These are phyloP conservation scores for Bhutanitis thaidina DNA, from an alignment of 2,888 invertebrate species.

Conservation along the genomic window DNA sequence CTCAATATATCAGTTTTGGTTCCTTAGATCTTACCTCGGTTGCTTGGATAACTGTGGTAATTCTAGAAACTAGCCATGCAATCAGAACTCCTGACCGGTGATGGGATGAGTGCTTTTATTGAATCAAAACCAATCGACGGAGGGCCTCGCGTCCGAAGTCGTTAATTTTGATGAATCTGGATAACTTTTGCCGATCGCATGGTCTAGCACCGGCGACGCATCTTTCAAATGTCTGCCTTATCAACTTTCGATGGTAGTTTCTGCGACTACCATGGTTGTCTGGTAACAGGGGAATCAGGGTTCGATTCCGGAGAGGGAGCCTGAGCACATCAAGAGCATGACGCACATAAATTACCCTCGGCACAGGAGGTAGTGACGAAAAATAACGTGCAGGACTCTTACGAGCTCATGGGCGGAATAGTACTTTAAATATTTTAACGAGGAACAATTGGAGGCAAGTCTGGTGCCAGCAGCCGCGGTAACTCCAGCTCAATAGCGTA, in stretches of 20 bases:
- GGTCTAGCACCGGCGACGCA: no score
- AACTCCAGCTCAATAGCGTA: conserved; percentile 84
- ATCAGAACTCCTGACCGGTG: conserved; percentile 59
- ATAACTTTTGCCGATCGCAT: no score
- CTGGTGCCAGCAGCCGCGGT: conserved; percentile 81
- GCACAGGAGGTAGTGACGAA: conserved; percentile 81
- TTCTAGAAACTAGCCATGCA: conserved; percentile 83
- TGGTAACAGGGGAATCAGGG: conserved; percentile 87
- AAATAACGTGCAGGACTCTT: conserved; percentile 82
- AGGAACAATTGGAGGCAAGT: conserved; percentile 83
- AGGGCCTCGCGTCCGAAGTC: conserved; percentile 48
- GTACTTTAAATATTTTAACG: conserved; percentile 80
- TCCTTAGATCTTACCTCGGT: conserved; percentile 26
- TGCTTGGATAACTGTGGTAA: conserved; percentile 81
- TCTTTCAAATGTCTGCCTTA: no score
- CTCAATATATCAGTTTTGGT: conserved; percentile 81
- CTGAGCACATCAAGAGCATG: conserved; percentile 81
- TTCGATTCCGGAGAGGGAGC: conserved; percentile 83
- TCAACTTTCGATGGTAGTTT: conserved; percentile 75
- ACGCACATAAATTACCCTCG: conserved; percentile 75
- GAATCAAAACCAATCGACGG: conserved; percentile 48
- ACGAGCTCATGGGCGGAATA: conserved; percentile 78
- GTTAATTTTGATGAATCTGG: conserved; percentile 55
- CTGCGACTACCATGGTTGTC: conserved; percentile 83
- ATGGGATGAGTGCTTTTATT: conserved; percentile 60